Evolutionary conservation across 2,797 vertebrate genomes (phyloP), one percentile per base, ranked within the genome.

Genomic region (Selene dorsalis): DNA sequence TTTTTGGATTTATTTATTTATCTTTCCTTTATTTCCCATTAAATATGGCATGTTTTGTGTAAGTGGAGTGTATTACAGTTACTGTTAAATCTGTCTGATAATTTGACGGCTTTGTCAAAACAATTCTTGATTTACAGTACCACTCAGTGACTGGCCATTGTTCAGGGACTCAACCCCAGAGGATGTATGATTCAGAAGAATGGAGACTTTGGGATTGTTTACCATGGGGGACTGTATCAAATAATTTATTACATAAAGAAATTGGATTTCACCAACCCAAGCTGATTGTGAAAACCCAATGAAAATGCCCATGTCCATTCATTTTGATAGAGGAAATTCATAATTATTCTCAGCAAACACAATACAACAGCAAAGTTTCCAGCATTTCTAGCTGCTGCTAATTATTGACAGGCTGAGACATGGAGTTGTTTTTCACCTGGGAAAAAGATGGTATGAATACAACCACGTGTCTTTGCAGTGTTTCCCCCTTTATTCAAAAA

Each of bases 191-290:
- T 28, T 50, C 60, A 50, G 22, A 39, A 63, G 12, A 70, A 70
- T 38, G 35, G 18, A 52, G 68, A 64, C 28, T 74, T 80, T 26
- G 30, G 24, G 48, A 22, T 79, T 69, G 65, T 81, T 60, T 83
- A 66, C 48, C 41, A 65, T 26, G n/a, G 28, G 61, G 30, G 43
- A 65, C 47, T 85, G 76, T 71, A 78, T 83, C 80, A 74, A 71
- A 64, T 26, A 28, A 48, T 75, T 76, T 84, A 80, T 62, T 72
- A 77, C 71, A 63, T 22, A 76, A 75, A 41, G 28, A 77, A 85
- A 85, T 76, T 82, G 63, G 77, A 84, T 84, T 87, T 82, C 45
- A 66, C 35, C 45, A 68, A 74, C 14, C n/a, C 4, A 0, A 11
- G 24, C 58, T 53, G 80, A 82, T 79, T 82, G 69, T 82, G 75